Conservation (phyloP, 2,113 vertebrate species). For the Benthochromis sp. region DNA sequence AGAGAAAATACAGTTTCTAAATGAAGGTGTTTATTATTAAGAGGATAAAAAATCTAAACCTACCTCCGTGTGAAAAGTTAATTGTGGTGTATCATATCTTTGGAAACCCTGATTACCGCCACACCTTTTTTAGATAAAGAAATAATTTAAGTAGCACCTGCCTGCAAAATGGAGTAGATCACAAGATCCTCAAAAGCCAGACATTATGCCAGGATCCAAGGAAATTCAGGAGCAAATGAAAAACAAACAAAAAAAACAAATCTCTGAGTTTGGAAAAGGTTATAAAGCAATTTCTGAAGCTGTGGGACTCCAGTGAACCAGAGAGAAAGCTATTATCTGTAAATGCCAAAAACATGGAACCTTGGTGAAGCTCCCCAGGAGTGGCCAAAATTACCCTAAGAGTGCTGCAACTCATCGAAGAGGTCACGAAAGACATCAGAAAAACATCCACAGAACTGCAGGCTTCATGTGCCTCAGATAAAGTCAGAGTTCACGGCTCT, state of each 20-base stretch:
- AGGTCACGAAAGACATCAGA: background rate
- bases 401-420: background rate
- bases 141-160: background rate
- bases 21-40: background rate
- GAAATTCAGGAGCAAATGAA: background rate
- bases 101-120: background rate
- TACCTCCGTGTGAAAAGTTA: background rate
- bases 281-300: background rate
- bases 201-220: background rate
- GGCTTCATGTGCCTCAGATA: background rate
- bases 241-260: background rate
- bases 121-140: background rate
- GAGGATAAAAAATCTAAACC: background rate
- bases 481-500: background rate
- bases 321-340: background rate
- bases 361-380: background rate
- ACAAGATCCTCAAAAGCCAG: background rate
- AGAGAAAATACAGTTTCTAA: background rate
- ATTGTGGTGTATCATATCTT: fast-evolving
- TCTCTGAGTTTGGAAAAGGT: background rate
- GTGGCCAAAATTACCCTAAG: background rate
- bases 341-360: background rate
- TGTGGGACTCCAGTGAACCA: background rate
- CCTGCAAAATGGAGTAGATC: background rate
- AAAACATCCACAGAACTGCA: background rate